A percentile compares a stretch with the other conserved stretches of the same genome.
These are phyloP conservation scores for Glomeris maerens DNA, from an alignment of 1,140 invertebrate species.

Conservation along the genomic window DNA sequence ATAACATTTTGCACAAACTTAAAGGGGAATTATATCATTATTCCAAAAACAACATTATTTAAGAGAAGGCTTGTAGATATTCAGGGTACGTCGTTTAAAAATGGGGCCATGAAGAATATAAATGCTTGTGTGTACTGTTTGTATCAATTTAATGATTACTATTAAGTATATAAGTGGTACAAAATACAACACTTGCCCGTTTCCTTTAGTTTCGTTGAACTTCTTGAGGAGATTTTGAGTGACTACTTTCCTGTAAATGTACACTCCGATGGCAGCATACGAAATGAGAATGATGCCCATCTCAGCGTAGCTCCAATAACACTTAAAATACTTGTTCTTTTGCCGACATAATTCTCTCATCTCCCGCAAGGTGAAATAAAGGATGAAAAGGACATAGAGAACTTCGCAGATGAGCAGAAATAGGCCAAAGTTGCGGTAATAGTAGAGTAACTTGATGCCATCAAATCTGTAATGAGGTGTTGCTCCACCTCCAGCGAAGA, in stretches of 20 bases:
- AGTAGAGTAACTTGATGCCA: constrained; percentile 28
- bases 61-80: no score
- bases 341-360: constrained; percentile 21
- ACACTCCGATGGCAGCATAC: constrained; percentile 29
- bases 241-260: constrained; percentile 29
- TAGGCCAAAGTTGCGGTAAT: constrained; percentile 26
- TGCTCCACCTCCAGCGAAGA: constrained; percentile 36
- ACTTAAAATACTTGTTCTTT: constrained; percentile 25
- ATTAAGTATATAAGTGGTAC: no score
- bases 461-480: constrained; percentile 38
- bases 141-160: no score
- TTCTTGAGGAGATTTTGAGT: constrained; percentile 25
- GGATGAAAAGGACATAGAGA: constrained; percentile 31
- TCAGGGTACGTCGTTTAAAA: no score
- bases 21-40: no score
- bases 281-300: constrained; percentile 31
- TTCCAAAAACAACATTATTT: no score
- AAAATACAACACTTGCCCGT: no score
- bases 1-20: no score
- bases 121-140: no score
- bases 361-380: constrained; percentile 37
- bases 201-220: constrained; percentile 35
- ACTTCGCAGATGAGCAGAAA: constrained; percentile 30
- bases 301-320: constrained; percentile 37
- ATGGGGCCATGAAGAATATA: no score